A percentile compares a stretch with the other conserved stretches of the same genome.
Evolutionary conservation across 2,888 invertebrate species (phyloP).

Genomic region (Drosophila kambysellisi): DNA sequence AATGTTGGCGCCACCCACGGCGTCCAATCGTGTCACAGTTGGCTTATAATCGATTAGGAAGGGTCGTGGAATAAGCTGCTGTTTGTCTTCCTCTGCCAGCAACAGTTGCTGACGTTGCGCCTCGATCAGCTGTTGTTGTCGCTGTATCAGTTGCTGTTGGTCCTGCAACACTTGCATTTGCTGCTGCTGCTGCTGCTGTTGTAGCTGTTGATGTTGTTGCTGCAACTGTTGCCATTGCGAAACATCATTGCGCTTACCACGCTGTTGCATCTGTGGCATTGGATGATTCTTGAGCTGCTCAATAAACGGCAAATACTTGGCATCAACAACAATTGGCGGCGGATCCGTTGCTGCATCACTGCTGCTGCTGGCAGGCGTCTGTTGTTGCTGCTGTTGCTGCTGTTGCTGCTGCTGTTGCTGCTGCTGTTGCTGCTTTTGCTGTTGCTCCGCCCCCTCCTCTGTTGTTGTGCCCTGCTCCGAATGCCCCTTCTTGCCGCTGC

Average conservation of each 20-base stretch:
- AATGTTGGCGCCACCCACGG: constrained; percentile 44
- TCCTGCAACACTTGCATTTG: constrained; percentile 7
- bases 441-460: not conserved
- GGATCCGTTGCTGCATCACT: constrained; percentile 10
- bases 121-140: constrained; percentile 14
- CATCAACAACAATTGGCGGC: constrained; percentile 54
- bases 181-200: not conserved
- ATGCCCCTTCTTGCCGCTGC: constrained; percentile 20
- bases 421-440: not conserved
- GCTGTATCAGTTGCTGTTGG: constrained; percentile 18
- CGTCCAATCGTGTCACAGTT: constrained; percentile 32
- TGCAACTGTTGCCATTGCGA: not conserved
- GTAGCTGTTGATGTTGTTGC: not conserved
- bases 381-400: not conserved
- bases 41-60: constrained; percentile 46
- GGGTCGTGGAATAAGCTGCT: constrained; percentile 5
- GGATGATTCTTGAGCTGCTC: constrained; percentile 41
- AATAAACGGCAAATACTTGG: constrained; percentile 55
- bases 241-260: not conserved
- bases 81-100: constrained; percentile 9
- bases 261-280: constrained; percentile 17
- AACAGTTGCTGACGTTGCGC: constrained; percentile 15
- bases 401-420: not conserved
- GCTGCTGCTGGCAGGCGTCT: not conserved
- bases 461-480: constrained; percentile 1